Percentiles rank a stretch among this genome's conserved stretches.
phyloP scores from a whole-genome alignment of 2,113 vertebrate species.

The Mustela nigripes region DNA sequence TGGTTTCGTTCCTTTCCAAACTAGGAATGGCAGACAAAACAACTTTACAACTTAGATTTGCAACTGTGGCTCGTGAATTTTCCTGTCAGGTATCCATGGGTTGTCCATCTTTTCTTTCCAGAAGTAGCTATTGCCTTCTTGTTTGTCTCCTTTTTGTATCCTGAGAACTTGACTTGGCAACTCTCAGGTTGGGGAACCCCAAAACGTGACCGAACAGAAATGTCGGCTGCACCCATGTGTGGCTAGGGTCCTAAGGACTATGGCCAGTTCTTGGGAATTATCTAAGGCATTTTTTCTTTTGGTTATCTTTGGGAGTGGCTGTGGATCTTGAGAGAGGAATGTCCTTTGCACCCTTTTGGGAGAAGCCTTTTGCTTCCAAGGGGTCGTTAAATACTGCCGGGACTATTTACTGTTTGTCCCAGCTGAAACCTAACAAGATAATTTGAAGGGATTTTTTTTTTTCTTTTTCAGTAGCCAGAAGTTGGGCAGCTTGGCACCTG shows the following conservation, averaged over 20 bases:
- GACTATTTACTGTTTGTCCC: background rate
- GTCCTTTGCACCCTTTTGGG: background rate
- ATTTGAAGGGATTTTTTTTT: background rate
- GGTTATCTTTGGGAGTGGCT: background rate
- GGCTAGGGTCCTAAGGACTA: background rate
- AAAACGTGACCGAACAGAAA: background rate
- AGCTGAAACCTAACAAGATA: background rate
- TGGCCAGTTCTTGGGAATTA: background rate
- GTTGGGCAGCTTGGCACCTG: background rate
- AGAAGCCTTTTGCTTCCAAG: background rate
- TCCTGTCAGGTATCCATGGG: background rate
- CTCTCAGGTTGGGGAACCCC: background rate
- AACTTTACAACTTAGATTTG: background rate
- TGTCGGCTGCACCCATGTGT: background rate
- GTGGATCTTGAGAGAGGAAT: background rate
- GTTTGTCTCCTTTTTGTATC: background rate
- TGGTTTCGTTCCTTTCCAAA: background rate
- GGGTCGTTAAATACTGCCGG: background rate
- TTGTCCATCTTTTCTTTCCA: background rate
- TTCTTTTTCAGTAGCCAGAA: background rate
- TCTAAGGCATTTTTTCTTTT: background rate
- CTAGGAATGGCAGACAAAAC: background rate
- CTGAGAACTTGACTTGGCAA: background rate
- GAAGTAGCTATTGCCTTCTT: background rate
- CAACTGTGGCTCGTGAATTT: background rate